phyloP scores from a whole-genome alignment of 2,888 invertebrate genomes.

The Dastarcus helophoroides region DNA sequence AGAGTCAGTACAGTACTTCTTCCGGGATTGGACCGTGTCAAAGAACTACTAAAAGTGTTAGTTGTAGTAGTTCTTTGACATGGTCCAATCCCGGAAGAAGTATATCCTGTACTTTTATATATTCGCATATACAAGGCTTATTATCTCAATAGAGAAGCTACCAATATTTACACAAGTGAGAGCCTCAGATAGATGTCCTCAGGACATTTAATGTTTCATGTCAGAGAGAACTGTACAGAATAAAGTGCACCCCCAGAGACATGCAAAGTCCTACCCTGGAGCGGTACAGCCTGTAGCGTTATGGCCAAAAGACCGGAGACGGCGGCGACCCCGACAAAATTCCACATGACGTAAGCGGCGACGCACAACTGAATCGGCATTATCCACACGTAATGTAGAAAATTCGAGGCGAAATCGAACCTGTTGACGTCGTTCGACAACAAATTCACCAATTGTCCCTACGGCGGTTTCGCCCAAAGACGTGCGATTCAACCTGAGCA shows the following conservation, averaged over 20 bases:
- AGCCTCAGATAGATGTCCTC: no score
- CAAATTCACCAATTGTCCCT: conserved; percentile 72
- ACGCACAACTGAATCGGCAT: conserved; percentile 64
- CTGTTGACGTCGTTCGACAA: conserved; percentile 77
- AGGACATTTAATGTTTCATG: background rate
- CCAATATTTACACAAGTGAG: no score
- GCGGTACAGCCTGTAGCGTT: conserved; percentile 39
- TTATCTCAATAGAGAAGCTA: no score
- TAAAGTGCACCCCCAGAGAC: background rate
- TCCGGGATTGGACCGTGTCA: no score
- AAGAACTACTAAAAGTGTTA: no score
- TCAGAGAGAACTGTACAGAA: no score
- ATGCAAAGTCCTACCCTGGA: conserved; percentile 44
- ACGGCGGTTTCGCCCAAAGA: conserved; percentile 72
- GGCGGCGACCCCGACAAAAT: conserved; percentile 42
- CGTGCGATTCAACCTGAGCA: conserved; percentile 51
- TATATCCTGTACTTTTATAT: no score
- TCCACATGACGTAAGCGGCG: conserved; percentile 49
- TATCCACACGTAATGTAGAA: conserved; percentile 69
- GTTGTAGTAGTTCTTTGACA: no score
- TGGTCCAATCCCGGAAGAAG: no score
- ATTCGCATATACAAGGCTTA: no score
- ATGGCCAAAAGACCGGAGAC: conserved; percentile 51
- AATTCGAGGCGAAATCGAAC: conserved; percentile 60
- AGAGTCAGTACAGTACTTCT: no score